phyloP scores from a whole-genome alignment of 2,888 invertebrate species.

The Kuschelorhynchus macadamiae region DNA sequence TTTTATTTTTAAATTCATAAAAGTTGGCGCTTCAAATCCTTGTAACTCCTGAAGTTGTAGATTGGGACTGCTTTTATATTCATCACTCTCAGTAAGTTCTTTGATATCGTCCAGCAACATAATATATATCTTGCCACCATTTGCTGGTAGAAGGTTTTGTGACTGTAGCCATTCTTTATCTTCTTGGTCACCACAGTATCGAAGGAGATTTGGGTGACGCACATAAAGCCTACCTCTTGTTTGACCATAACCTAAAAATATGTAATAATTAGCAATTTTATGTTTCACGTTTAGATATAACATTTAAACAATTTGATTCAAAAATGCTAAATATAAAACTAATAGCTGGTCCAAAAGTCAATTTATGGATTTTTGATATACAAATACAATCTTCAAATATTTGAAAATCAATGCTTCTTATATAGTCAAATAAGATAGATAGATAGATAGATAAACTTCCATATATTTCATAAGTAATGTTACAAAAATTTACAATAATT shows the following conservation, averaged over 20 bases:
- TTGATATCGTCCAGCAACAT: conserved; percentile 84
- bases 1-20: conserved; percentile 82
- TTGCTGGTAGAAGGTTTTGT: conserved; percentile 82
- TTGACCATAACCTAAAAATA: conserved; percentile 75
- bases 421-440: no score
- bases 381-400: no score
- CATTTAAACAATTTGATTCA: no score
- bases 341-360: no score
- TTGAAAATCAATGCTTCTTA: no score
- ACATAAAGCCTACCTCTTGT: conserved; percentile 83
- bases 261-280: background rate
- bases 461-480: no score
- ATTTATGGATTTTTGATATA: no score
- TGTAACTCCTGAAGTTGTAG: conserved; percentile 78
- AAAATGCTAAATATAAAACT: no score
- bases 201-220: conserved; percentile 81
- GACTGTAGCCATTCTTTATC: conserved; percentile 87
- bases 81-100: conserved; percentile 80
- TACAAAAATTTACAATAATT: no score
- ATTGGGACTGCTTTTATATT: conserved; percentile 78
- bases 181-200: conserved; percentile 84
- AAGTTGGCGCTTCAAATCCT: conserved; percentile 82
- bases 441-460: no score
- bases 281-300: no score
- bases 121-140: conserved; percentile 85